phyloP scores from a whole-genome alignment of 2,113 vertebrate genomes.

The Mormyrus iriodes region DNA sequence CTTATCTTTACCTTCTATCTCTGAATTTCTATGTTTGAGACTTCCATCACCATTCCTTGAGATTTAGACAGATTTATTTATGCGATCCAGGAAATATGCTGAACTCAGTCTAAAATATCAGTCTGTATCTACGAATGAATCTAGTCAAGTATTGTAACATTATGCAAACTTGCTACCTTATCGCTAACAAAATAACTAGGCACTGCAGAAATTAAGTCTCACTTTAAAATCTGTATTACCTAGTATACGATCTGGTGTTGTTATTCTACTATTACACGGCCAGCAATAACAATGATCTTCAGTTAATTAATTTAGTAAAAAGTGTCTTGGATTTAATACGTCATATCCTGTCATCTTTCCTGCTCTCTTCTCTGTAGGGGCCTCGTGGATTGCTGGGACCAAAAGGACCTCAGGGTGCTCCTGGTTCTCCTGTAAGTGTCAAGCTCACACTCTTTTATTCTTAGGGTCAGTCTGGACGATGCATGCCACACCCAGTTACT shows the following conservation, averaged over 20 bases:
- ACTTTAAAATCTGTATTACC: background rate
- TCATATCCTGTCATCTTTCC: background rate
- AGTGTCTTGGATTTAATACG: background rate
- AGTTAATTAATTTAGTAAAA: background rate
- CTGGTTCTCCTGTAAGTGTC: conserved; percentile 65
- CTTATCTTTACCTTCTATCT: background rate
- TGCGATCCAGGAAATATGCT: background rate
- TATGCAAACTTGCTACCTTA: background rate
- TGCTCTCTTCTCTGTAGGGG: conserved; percentile 47
- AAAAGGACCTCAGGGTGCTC: conserved; percentile 65
- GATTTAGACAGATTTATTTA: background rate
- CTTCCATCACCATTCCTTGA: background rate
- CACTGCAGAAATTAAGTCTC: background rate
- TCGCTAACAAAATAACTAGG: background rate
- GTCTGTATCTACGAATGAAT: background rate
- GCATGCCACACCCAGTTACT: background rate
- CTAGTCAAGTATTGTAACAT: background rate
- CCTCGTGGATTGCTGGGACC: conserved; percentile 70
- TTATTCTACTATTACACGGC: background rate
- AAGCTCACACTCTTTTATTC: background rate
- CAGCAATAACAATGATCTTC: background rate
- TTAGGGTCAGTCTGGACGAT: background rate
- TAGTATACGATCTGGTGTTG: background rate
- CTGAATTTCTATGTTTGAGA: background rate
- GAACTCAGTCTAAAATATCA: background rate